phyloP scores from a whole-genome alignment of 2,888 invertebrate genomes.

The Cremastobaeus sp. region DNA sequence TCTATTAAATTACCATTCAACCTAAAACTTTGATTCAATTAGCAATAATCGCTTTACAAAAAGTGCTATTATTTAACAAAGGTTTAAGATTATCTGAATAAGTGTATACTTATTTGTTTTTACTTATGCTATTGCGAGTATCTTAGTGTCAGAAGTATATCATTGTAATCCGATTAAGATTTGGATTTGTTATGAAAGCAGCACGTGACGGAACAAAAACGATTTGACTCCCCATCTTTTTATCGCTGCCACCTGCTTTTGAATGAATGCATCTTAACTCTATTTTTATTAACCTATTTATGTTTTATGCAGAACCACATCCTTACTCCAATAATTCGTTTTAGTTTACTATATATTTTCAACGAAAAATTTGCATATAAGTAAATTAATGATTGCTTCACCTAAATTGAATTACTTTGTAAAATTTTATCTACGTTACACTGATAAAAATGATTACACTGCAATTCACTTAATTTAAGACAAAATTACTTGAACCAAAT shows the following conservation, averaged over 20 bases:
- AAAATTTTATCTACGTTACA: too few relatives aligned
- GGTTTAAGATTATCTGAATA: slow-evolving; percentile 4
- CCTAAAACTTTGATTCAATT: too few relatives aligned
- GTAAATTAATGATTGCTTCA: too few relatives aligned
- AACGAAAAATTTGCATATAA: too few relatives aligned
- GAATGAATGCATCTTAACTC: slow-evolving; percentile 51
- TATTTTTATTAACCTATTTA: slow-evolving; percentile 43
- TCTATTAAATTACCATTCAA: too few relatives aligned
- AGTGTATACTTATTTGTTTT: slow-evolving; percentile 29
- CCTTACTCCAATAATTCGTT: too few relatives aligned
- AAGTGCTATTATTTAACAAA: slow-evolving; percentile 8
- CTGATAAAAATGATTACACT: too few relatives aligned
- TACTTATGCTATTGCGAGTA: slow-evolving; percentile 33
- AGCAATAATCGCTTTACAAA: too few relatives aligned
- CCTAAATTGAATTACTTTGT: too few relatives aligned
- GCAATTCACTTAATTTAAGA: too few relatives aligned
- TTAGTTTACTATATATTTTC: neutral
- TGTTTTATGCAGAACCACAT: too few relatives aligned
- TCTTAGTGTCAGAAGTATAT: slow-evolving; percentile 58
- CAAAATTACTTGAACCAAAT: too few relatives aligned
- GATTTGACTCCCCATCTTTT: slow-evolving; percentile 69
- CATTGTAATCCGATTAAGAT: slow-evolving; percentile 71
- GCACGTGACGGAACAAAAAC: slow-evolving; percentile 78
- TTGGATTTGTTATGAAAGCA: slow-evolving; percentile 75
- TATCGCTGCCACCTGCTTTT: slow-evolving; percentile 67